A percentile compares a stretch with the other conserved stretches of the same genome.
Evolutionary conservation across 2,888 invertebrate species (phyloP).

Genomic region (Panzeria rudis): DNA sequence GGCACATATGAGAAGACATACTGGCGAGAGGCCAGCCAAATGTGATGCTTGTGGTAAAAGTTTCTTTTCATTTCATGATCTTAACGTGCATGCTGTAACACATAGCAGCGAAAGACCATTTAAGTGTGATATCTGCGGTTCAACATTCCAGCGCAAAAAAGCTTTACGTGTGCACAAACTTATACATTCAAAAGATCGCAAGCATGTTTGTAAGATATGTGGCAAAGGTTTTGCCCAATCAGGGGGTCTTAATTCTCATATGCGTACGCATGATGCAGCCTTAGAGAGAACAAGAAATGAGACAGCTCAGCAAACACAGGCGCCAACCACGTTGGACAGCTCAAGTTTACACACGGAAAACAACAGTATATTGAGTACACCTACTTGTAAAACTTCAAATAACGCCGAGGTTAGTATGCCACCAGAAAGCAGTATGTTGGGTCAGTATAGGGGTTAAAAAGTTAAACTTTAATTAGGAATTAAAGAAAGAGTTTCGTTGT

Average conservation of each 20-base stretch:
- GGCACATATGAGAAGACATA: slow-evolving; percentile 80
- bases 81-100: slow-evolving; percentile 81
- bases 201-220: slow-evolving; percentile 80
- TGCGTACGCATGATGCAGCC: slow-evolving; percentile 77
- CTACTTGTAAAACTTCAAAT: too few species aligned
- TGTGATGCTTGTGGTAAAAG: too few species aligned
- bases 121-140: too few species aligned
- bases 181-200: slow-evolving; percentile 79
- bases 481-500: not conserved
- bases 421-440: slow-evolving; percentile 35
- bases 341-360: slow-evolving; percentile 29
- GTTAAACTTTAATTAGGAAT: not conserved
- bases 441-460: slow-evolving; percentile 32
- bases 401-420: slow-evolving; percentile 45
- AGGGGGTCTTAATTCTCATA: slow-evolving; percentile 80
- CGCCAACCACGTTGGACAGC: slow-evolving; percentile 7
- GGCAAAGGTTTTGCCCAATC: slow-evolving; percentile 81
- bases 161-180: slow-evolving; percentile 80
- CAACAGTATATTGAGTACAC: too few species aligned
- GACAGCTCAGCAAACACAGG: not conserved
- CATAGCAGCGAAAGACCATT: slow-evolving; percentile 79
- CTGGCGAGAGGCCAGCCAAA: slow-evolving; percentile 80
- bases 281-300: slow-evolving; percentile 48
- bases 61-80: slow-evolving; percentile 80
- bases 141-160: slow-evolving; percentile 82